Percentiles rank a stretch among this genome's conserved stretches.
These are phyloP conservation scores for Neoscelio sp. DNA, from an alignment of 2,888 invertebrate genomes.

Conservation along the genomic window DNA sequence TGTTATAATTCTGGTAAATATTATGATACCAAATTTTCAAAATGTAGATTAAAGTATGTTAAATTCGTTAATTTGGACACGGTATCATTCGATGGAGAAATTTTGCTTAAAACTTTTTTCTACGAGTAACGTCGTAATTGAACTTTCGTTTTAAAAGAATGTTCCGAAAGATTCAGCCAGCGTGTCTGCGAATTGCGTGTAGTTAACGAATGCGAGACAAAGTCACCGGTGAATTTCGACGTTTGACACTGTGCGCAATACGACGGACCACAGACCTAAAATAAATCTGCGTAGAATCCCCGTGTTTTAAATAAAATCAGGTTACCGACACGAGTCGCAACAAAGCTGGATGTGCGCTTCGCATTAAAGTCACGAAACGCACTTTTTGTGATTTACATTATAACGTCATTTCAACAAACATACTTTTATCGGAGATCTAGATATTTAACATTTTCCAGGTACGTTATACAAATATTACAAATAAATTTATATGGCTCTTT, in stretches of 20 bases:
- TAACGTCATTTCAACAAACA: slow-evolving; percentile 1
- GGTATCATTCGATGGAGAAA: too few species aligned
- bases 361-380: slow-evolving; percentile 11
- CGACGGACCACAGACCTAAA: slow-evolving; percentile 75
- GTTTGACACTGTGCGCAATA: slow-evolving; percentile 46
- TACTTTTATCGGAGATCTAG: background rate
- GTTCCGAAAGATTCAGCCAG: slow-evolving; percentile 10
- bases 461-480: slow-evolving; percentile 13
- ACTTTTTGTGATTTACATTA: slow-evolving; percentile 9
- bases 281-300: slow-evolving; percentile 79
- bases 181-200: slow-evolving; percentile 21
- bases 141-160: background rate
- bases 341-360: slow-evolving; percentile 45
- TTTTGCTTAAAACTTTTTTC: too few species aligned
- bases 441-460: background rate
- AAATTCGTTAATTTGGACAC: too few species aligned
- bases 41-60: too few species aligned
- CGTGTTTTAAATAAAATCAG: slow-evolving; percentile 80
- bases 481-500: slow-evolving; percentile 20
- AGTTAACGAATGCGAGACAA: slow-evolving; percentile 32
- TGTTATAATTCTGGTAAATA: too few species aligned
- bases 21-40: too few species aligned
- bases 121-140: too few species aligned
- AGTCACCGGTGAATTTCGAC: slow-evolving; percentile 45
- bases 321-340: slow-evolving; percentile 72